Evolutionary conservation across 1,140 invertebrate species (phyloP).

Genomic region (Dendrolimus punctatus): DNA sequence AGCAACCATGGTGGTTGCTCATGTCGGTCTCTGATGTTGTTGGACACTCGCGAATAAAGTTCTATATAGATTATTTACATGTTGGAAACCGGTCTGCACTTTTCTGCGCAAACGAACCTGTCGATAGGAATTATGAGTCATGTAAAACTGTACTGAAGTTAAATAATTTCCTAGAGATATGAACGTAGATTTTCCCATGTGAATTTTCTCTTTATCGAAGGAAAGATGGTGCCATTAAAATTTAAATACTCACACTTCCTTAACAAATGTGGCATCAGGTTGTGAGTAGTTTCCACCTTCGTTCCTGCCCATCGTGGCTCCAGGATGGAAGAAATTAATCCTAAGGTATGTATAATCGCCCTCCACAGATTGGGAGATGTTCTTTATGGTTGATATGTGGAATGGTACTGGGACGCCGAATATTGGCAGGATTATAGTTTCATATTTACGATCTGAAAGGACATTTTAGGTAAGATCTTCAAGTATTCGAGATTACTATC

Average conservation of each 20-base stretch:
- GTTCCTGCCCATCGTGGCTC: slow-evolving; percentile 93
- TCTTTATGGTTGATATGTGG: slow-evolving; percentile 99
- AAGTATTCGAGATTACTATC: too few species aligned
- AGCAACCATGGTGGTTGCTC: too few species aligned
- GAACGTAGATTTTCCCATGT: not conserved
- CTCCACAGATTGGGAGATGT: slow-evolving; percentile 98
- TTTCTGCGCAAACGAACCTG: too few species aligned
- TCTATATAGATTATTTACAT: too few species aligned
- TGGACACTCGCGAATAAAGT: too few species aligned
- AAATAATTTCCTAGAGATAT: too few species aligned
- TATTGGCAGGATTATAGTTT: slow-evolving; percentile 97
- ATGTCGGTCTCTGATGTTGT: too few species aligned
- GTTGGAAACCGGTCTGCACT: too few species aligned
- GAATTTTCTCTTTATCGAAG: not conserved
- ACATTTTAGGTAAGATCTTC: slow-evolving; percentile 7
- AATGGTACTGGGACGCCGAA: slow-evolving; percentile 97
- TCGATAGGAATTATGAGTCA: too few species aligned
- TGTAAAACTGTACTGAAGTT: too few species aligned
- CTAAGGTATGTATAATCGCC: slow-evolving; percentile 99
- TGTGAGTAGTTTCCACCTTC: slow-evolving; percentile 92
- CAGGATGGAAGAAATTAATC: slow-evolving; percentile 99
- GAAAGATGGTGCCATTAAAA: slow-evolving; percentile 7
- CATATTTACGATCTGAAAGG: slow-evolving; percentile 93
- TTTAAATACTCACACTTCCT: slow-evolving; percentile 90
- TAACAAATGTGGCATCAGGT: slow-evolving; percentile 96